These are phyloP conservation scores for Plebejus melissa DNA, from an alignment of 2,888 invertebrate species.

Conservation along the genomic window DNA sequence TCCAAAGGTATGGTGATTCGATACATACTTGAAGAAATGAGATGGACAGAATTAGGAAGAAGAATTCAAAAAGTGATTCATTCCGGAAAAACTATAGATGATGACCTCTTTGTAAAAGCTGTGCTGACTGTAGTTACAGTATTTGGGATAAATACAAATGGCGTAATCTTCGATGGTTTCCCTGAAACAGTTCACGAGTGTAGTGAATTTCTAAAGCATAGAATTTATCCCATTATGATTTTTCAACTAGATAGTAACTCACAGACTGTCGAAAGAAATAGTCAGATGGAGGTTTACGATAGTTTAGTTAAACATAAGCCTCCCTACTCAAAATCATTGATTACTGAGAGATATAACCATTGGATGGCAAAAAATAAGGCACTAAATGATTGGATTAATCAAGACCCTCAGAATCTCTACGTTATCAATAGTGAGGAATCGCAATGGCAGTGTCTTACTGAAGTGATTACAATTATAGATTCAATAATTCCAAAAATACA, in stretches of 20 bases:
- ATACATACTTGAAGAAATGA: conserved; percentile 65
- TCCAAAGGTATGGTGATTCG: conserved; percentile 76
- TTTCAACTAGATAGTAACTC: conserved; percentile 69
- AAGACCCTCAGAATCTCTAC: conserved; percentile 76
- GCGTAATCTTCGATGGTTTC: conserved; percentile 82
- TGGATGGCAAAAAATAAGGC: conserved; percentile 56
- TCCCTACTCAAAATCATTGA: conserved; percentile 57
- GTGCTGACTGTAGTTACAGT: conserved; percentile 75
- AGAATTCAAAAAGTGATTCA: conserved; percentile 58
- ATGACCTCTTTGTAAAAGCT: conserved; percentile 68
- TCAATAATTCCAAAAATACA: conserved; percentile 64
- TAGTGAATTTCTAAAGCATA: conserved; percentile 64
- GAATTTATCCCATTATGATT: conserved; percentile 78
- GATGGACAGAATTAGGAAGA: conserved; percentile 71
- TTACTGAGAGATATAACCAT: conserved; percentile 60
- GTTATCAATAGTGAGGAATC: conserved; percentile 69
- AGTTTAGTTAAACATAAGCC: conserved; percentile 54
- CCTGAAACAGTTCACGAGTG: conserved; percentile 74
- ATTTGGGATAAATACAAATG: conserved; percentile 69
- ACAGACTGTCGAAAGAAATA: conserved; percentile 57
- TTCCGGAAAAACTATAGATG: conserved; percentile 62
- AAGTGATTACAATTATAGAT: conserved; percentile 56
- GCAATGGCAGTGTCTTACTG: conserved; percentile 76
- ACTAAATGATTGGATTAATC: conserved; percentile 71
- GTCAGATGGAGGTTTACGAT: conserved; percentile 56